Percentiles rank a stretch among this genome's conserved stretches.
phyloP scores from a whole-genome alignment of 2,113 vertebrate species.

The Melanerpes formicivorus region DNA sequence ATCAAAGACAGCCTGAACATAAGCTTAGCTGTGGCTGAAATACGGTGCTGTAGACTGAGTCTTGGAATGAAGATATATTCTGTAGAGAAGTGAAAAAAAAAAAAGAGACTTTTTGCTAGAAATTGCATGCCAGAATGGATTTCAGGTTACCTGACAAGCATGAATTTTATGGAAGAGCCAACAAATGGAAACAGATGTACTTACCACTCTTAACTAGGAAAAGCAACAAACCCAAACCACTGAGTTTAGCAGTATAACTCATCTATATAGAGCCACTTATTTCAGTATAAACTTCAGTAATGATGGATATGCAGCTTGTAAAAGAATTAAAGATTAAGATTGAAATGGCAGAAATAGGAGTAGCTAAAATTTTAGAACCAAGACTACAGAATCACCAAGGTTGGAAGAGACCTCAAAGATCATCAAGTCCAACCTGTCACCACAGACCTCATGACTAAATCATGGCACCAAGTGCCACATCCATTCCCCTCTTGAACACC shows the following conservation, averaged over 20 bases:
- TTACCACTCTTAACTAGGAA: background rate
- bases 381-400: background rate
- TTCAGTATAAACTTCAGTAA: background rate
- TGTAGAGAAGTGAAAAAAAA: background rate
- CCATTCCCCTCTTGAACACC: no score
- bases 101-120: background rate
- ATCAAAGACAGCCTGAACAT: background rate
- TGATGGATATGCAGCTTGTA: background rate
- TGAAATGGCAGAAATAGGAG: background rate
- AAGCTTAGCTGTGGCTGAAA: background rate
- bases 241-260: background rate
- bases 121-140: background rate
- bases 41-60: background rate
- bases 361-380: background rate
- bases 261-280: background rate
- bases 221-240: background rate
- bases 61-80: background rate
- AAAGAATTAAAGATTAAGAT: background rate
- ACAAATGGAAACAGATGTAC: background rate
- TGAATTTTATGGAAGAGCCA: background rate
- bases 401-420: no score
- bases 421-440: no score
- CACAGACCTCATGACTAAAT: no score
- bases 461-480: no score
- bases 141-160: background rate